Evolutionary conservation across 2,888 invertebrate genomes (phyloP), one percentile per base, ranked within the genome.

Genomic region (Macrosiphum euphorbiae): DNA sequence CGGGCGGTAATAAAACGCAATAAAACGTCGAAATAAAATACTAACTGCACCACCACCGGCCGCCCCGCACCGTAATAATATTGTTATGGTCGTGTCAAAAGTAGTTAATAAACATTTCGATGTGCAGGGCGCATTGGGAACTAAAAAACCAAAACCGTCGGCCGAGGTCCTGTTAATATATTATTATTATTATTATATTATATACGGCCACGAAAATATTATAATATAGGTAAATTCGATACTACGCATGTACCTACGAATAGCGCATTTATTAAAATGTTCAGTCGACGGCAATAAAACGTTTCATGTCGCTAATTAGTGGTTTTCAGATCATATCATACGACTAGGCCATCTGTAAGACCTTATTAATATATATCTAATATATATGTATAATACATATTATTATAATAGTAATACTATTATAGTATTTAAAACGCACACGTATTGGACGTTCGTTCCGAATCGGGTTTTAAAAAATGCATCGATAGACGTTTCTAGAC

Each of bases 21-120:
- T 90, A 90, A 90, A 90, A 90, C 50, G 41, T 84, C 47, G 61
- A 90, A 90, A 90, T 90, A 90, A 90, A 90, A 90, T 47, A 10
- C 20, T 28, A 85, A 44, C n/a, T n/a, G n/a, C 85, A 78, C 52
- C 41, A 41, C 52, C 26, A 41, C 41, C 41, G 11, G 28, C 41
- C 58, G 61, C 44, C 28, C 20, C 1, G 1, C 58, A 44, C 41
- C 35, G 7, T 88, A 58, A 88, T 88, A 88, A 58, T 88, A 88
- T 41, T 35, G 41, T 35, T 55, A 88, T 58, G 26, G 50, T 89
- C 58, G 61, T 89, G 61, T 61, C 50, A n/a, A 44, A 28, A 61
- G 44, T 58, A n/a, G 58, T n/a, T 61, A 41, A 61, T 67, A 47
- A 90, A 90, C 47, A 67, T 90, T 47, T 44, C 58, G 47, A 58